Percentiles rank a stretch among this genome's conserved stretches.
phyloP scores from a whole-genome alignment of 2,888 invertebrate genomes.

The Halictus quadricinctus region DNA sequence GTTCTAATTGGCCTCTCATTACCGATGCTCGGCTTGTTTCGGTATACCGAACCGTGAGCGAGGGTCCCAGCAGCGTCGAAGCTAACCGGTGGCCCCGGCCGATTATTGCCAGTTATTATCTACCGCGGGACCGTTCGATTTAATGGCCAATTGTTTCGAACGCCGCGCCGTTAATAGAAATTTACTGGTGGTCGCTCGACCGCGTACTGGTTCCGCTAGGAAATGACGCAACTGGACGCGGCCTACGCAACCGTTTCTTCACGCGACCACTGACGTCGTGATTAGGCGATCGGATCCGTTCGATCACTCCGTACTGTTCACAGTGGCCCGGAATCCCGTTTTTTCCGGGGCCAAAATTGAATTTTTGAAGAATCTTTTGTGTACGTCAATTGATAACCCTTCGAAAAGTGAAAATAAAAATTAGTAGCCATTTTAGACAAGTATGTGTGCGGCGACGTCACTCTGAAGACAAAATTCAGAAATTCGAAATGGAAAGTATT shows the following conservation, averaged over 20 bases:
- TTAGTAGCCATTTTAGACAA: neutral
- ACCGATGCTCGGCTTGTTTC: conserved; percentile 81
- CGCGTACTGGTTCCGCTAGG: conserved; percentile 47
- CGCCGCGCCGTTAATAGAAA: conserved; percentile 79
- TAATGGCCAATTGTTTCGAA: conserved; percentile 81
- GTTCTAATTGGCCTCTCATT: conserved; percentile 82
- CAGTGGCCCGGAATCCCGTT: neutral
- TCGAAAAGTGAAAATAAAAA: too few relatives aligned
- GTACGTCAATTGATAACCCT: too few relatives aligned
- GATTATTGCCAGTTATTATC: conserved; percentile 81
- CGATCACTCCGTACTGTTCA: neutral
- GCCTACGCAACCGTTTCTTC: conserved; percentile 7
- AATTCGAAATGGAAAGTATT: too few relatives aligned
- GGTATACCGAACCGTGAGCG: conserved; percentile 56
- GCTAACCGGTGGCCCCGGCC: conserved; percentile 72
- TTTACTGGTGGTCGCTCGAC: conserved; percentile 72
- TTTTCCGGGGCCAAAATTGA: neutral
- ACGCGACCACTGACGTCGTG: neutral
- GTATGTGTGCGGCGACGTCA: too few relatives aligned
- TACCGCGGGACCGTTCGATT: conserved; percentile 80
- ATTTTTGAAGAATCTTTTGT: neutral
- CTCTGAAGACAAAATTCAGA: too few relatives aligned
- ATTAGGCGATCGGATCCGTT: neutral
- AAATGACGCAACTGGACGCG: conserved; percentile 46
- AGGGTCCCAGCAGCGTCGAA: conserved; percentile 67